phyloP scores from a whole-genome alignment of 2,888 invertebrate genomes.

The Pyrochroa serraticornis region DNA sequence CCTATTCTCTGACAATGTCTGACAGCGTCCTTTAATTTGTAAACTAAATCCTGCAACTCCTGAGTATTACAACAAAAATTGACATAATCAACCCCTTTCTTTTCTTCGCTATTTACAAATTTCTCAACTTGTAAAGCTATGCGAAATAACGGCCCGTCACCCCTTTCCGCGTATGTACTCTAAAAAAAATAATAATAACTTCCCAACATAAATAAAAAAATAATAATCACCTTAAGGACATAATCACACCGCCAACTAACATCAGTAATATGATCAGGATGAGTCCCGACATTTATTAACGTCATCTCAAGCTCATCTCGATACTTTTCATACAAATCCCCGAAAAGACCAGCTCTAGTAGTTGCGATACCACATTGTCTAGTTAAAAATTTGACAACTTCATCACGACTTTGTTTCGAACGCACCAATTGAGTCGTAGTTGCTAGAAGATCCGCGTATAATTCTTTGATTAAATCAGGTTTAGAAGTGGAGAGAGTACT shows the following conservation, averaged over 20 bases:
- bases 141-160: constrained; percentile 53
- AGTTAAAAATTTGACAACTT: constrained; percentile 40
- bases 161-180: constrained; percentile 49
- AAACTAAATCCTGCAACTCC: constrained; percentile 70
- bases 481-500: constrained; percentile 47
- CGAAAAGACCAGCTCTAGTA: constrained; percentile 40
- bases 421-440: constrained; percentile 48
- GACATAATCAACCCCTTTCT: constrained; percentile 57
- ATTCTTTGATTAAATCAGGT: constrained; percentile 51
- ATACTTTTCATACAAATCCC: constrained; percentile 46
- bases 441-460: constrained; percentile 49
- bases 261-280: constrained; percentile 63
- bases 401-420: constrained; percentile 41
- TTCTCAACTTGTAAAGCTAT: constrained; percentile 49
- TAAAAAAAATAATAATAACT: constrained; percentile 33
- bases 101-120: constrained; percentile 54
- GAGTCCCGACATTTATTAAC: constrained; percentile 51
- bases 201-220: neutral
- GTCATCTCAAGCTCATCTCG: constrained; percentile 44
- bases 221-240: constrained; percentile 50
- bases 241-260: constrained; percentile 68
- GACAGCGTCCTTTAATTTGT: constrained; percentile 69
- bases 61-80: constrained; percentile 68
- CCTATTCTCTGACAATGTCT: constrained; percentile 65
- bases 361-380: constrained; percentile 45